phyloP scores from a whole-genome alignment of 2,113 vertebrate species.

The Platycercus adscitus region DNA sequence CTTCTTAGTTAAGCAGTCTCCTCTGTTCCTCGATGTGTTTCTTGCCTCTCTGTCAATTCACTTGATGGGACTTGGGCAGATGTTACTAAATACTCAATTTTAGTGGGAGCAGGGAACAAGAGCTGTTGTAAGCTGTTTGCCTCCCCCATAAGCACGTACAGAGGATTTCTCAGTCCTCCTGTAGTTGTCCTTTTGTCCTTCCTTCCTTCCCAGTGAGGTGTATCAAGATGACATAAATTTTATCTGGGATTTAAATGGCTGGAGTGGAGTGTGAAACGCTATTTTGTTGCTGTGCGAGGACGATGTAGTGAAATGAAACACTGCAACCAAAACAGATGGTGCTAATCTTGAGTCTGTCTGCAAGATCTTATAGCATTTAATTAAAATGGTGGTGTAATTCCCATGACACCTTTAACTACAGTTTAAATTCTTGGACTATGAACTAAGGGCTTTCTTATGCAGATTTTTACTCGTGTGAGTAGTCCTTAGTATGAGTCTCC shows the following conservation, averaged over 20 bases:
- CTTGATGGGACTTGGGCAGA: neutral
- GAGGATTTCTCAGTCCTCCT: neutral
- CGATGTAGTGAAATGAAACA: constrained; percentile 35
- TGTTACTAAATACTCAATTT: neutral
- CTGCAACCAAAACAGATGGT: constrained; percentile 70
- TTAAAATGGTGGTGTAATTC: constrained; percentile 69
- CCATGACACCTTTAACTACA: constrained; percentile 64
- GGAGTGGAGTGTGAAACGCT: constrained; percentile 19
- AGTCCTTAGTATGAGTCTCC: constrained; percentile 10
- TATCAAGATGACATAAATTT: neutral
- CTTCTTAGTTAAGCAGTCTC: neutral
- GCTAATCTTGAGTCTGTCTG: constrained; percentile 69
- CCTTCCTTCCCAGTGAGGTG: neutral
- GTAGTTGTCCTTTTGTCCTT: neutral
- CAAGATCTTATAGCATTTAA: constrained; percentile 70
- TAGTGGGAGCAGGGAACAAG: neutral
- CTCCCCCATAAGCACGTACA: neutral
- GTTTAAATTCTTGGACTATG: constrained; percentile 63
- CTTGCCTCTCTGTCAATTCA: neutral
- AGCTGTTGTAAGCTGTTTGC: neutral
- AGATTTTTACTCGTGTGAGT: constrained; percentile 49
- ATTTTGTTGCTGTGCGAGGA: constrained; percentile 45
- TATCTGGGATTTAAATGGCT: constrained; percentile 33
- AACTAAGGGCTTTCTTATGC: constrained; percentile 54
- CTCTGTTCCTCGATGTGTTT: neutral